Evolutionary conservation across 2,113 vertebrate genomes (phyloP).

Genomic region (Prunella fulvescens): DNA sequence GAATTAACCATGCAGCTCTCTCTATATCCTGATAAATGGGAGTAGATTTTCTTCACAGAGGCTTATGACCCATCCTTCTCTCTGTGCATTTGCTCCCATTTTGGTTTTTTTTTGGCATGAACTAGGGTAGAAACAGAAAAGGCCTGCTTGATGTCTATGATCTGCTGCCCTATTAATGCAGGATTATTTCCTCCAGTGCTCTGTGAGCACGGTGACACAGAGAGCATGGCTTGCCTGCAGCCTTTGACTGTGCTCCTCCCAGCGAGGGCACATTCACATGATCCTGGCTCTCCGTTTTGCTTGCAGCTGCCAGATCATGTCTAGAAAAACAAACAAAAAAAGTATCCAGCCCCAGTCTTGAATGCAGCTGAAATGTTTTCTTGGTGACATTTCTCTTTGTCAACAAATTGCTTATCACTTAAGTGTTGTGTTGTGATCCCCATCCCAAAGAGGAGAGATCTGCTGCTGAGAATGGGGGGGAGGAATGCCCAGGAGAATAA

Average conservation of each 20-base stretch:
- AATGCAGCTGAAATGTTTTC: constrained; percentile 29
- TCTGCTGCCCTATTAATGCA: constrained; percentile 33
- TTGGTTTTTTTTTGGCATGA: neutral
- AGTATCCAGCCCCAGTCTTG: neutral
- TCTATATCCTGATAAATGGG: neutral
- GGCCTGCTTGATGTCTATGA: neutral
- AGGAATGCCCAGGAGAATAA: neutral
- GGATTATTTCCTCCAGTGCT: constrained; percentile 26
- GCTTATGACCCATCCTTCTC: neutral
- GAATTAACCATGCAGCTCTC: neutral
- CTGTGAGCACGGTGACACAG: neutral
- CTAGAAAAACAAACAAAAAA: constrained; percentile 29
- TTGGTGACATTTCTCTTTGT: constrained; percentile 34
- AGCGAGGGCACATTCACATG: constrained; percentile 7
- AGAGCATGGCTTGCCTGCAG: constrained; percentile 40
- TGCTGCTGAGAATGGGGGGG: neutral
- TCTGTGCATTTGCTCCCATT: neutral
- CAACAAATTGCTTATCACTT: constrained; percentile 25
- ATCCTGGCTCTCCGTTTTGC: constrained; percentile 9
- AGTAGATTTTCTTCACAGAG: neutral
- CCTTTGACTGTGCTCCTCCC: neutral
- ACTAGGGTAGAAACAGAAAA: neutral
- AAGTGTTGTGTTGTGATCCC: neutral
- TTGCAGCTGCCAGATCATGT: constrained; percentile 22
- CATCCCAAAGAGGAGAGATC: neutral